These are phyloP conservation scores for Symphodus melops DNA, from an alignment of 2,113 vertebrate genomes.

Conservation along the genomic window DNA sequence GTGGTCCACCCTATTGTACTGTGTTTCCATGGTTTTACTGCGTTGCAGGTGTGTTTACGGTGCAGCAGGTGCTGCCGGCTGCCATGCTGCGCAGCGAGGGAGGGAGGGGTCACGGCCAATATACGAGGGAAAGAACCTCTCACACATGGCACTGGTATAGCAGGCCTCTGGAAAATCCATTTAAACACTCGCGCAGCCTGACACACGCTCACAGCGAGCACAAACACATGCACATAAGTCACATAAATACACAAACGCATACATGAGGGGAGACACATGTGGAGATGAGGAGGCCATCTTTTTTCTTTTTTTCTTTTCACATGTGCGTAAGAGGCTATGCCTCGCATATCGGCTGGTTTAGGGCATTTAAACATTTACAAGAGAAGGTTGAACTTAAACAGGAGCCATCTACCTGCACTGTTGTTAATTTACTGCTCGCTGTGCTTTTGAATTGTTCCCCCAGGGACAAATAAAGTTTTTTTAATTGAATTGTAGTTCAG, in stretches of 20 bases:
- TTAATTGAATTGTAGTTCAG: too few species aligned
- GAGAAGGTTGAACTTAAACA: too few species aligned
- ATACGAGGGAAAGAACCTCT: constrained; percentile 66
- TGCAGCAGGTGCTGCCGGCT: constrained; percentile 71
- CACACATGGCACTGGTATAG: constrained; percentile 66
- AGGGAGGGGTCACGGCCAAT: constrained; percentile 63
- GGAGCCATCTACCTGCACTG: too few species aligned
- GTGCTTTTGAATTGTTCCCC: too few species aligned
- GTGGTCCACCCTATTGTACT: constrained; percentile 12
- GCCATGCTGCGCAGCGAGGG: constrained; percentile 37
- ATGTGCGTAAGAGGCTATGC: not conserved
- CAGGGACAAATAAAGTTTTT: too few species aligned
- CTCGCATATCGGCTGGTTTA: not conserved
- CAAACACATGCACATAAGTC: constrained; percentile 39
- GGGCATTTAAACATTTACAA: too few species aligned
- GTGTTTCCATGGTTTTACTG: constrained; percentile 54
- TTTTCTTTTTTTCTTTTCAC: not conserved
- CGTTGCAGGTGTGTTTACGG: constrained; percentile 73
- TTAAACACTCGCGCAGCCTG: constrained; percentile 43
- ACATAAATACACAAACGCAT: constrained; percentile 53
- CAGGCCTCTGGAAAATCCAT: constrained; percentile 75
- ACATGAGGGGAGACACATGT: constrained; percentile 35
- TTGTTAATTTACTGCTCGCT: too few species aligned
- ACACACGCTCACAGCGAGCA: constrained; percentile 49
- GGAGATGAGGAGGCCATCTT: not conserved